Evolutionary conservation across 2,113 vertebrate genomes (phyloP), one percentile per base, ranked within the genome.

Genomic region (Mola mola): DNA sequence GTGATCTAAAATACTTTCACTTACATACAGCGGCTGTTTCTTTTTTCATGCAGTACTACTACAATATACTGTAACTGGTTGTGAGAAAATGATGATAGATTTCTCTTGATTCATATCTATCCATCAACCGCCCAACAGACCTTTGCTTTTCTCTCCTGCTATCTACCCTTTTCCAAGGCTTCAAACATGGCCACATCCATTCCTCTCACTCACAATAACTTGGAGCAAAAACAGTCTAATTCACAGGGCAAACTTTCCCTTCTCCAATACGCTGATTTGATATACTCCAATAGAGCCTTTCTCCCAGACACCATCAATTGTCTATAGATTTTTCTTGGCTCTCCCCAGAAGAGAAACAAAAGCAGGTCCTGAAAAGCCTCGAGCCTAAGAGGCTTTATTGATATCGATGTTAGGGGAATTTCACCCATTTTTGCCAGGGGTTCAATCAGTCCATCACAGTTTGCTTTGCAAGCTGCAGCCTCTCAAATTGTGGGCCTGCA

Each of bases 301-400:
- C 88, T 90, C 83, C 87, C 89, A 91, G 90, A 92, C 91, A 87
- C 86, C 92, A 92, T 92, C 91, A 93, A 93, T 92, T 92, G 91
- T 89, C 86, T 91, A 92, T 92, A 80, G 91, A 93, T 92, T 93
- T 92, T 91, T 88, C 83, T 85, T 86, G 69, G 87, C 88, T 89
- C 89, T 87, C 85, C 83, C 89, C 82, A 29, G 88, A 90, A 89
- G 88, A 88, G 89, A 92, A 92, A 92, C 91, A 92, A 92, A 92
- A 88, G 88, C 85, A 82, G 89, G 84, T 69, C 84, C 86, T 72
- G 86, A 75, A 87, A 90, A 89, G 86, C 90, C 85, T 90, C 80
- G 20, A 90, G 89, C 89, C 85, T 88, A 82, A 86, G 81, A 90
- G 88, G 76, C 83, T 90, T 90, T 93, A 92, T 92, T 92, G 90